phyloP scores from a whole-genome alignment of 2,888 invertebrate genomes.

The Steromphala cineraria region DNA sequence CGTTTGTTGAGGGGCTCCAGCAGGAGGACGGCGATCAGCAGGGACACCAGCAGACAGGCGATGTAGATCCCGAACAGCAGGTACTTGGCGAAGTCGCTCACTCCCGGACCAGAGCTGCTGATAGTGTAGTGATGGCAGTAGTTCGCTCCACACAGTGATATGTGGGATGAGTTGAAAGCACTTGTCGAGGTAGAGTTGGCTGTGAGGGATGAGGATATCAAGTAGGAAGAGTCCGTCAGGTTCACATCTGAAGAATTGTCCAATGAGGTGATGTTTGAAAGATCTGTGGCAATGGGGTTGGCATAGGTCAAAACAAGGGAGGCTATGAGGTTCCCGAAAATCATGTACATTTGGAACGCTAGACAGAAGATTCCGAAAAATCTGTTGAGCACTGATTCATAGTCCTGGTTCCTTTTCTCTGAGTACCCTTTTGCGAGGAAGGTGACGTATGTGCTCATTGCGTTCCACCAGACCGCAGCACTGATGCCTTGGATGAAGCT shows the following conservation, averaged over 20 bases:
- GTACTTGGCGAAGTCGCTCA: slow-evolving; percentile 55
- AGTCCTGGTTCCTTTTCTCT: slow-evolving; percentile 47
- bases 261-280: not conserved
- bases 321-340: slow-evolving; percentile 68
- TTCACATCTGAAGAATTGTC: not conserved
- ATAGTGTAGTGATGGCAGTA: slow-evolving; percentile 55
- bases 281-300: not conserved
- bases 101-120: slow-evolving; percentile 27
- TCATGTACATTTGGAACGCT: slow-evolving; percentile 64
- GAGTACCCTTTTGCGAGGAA: slow-evolving; percentile 65
- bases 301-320: slow-evolving; percentile 59
- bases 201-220: not conserved
- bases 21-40: slow-evolving; percentile 54
- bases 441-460: slow-evolving; percentile 70
- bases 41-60: slow-evolving; percentile 52
- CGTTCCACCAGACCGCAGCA: slow-evolving; percentile 69
- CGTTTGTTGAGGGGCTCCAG: slow-evolving; percentile 62
- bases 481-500: slow-evolving; percentile 63
- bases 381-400: slow-evolving; percentile 58
- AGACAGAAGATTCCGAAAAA: slow-evolving; percentile 72
- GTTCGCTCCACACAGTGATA: slow-evolving; percentile 53
- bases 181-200: not conserved
- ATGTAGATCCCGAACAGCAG: slow-evolving; percentile 65
- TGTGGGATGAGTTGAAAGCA: not conserved
- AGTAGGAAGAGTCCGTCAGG: not conserved